phyloP scores from a whole-genome alignment of 2,888 invertebrate species.

The Heliothis peltigera region DNA sequence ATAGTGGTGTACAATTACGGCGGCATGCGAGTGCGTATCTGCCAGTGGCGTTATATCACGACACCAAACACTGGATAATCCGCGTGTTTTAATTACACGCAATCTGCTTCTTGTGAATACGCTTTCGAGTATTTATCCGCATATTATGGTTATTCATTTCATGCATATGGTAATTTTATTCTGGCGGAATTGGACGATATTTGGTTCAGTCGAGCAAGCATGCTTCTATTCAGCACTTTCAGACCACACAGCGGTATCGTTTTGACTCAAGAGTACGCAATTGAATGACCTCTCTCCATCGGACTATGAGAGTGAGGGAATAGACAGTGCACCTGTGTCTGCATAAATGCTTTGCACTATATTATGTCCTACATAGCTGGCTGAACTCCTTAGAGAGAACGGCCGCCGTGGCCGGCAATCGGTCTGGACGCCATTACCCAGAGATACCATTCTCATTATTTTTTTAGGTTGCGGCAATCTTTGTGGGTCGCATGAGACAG shows the following conservation, averaged over 20 bases:
- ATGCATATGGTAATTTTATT: slow-evolving; percentile 39
- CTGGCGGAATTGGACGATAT: slow-evolving; percentile 35
- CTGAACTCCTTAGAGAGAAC: too few species aligned
- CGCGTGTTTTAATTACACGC: slow-evolving; percentile 50
- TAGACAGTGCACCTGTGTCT: too few species aligned
- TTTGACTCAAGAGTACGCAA: too few species aligned
- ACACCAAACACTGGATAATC: slow-evolving; percentile 51
- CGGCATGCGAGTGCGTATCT: slow-evolving; percentile 60
- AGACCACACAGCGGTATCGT: neutral
- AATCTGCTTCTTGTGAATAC: slow-evolving; percentile 49
- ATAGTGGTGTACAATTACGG: slow-evolving; percentile 62
- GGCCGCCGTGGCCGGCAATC: too few species aligned
- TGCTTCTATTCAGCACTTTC: neutral
- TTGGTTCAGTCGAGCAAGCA: slow-evolving; percentile 26
- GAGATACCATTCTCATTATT: too few species aligned
- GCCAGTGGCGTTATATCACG: slow-evolving; percentile 58
- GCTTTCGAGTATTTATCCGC: slow-evolving; percentile 57
- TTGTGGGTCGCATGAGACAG: too few species aligned
- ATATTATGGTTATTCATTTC: slow-evolving; percentile 39
- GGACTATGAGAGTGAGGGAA: too few species aligned
- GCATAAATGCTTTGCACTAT: too few species aligned
- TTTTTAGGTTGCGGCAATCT: too few species aligned
- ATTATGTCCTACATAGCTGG: too few species aligned
- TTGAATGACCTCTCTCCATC: too few species aligned
- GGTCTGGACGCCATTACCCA: too few species aligned